Conservation (phyloP, 2,113 vertebrate genomes). For the Irena cyanogastra region DNA sequence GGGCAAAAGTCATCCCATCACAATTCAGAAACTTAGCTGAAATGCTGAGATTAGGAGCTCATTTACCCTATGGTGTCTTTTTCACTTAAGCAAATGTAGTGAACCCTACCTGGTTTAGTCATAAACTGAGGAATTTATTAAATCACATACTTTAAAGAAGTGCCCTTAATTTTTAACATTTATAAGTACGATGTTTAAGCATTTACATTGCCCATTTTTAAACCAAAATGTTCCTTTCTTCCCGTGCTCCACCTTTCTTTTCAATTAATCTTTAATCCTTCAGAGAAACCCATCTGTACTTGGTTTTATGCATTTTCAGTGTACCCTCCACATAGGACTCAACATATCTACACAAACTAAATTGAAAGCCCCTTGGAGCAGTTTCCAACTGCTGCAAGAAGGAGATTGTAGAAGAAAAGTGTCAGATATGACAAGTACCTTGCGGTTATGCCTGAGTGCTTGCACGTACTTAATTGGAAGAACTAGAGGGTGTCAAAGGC, state of each 20-base stretch:
- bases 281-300: neutral
- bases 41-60: neutral
- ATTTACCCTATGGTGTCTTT: neutral
- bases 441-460: neutral
- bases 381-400: neutral
- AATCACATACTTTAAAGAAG: neutral
- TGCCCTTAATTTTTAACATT: neutral
- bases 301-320: neutral
- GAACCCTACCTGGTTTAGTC: neutral
- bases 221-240: neutral
- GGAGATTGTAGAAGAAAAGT: neutral
- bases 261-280: neutral
- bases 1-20: constrained; percentile 57
- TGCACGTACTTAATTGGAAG: neutral
- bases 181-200: neutral
- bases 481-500: neutral
- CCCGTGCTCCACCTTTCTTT: accelerated
- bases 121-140: neutral
- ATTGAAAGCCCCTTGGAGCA: neutral
- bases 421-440: neutral
- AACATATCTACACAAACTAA: neutral
- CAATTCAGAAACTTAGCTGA: neutral
- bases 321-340: neutral
- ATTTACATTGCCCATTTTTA: neutral
- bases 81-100: neutral